Conservation (phyloP, 2,888 invertebrate species). For the Baronia brevicornis region DNA sequence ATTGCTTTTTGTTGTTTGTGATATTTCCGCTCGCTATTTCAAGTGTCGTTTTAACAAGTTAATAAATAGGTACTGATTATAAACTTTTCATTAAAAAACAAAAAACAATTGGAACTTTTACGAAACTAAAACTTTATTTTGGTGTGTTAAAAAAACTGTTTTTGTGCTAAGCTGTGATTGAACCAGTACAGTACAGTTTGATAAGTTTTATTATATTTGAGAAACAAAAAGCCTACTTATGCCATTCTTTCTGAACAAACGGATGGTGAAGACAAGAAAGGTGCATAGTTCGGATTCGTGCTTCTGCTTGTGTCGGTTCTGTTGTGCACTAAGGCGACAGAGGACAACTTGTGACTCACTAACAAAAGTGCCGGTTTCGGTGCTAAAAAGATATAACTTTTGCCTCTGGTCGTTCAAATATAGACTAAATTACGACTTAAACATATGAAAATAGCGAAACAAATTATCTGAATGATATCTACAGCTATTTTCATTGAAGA, state of each 20-base stretch:
- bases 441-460: no score
- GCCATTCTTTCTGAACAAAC: slow-evolving; percentile 54
- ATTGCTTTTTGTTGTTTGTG: no score
- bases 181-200: no score
- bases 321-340: slow-evolving; percentile 49
- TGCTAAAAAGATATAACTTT: slow-evolving; percentile 62
- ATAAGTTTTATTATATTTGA: slow-evolving; percentile 3
- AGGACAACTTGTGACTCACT: slow-evolving; percentile 53
- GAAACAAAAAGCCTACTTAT: slow-evolving; percentile 60
- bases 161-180: no score
- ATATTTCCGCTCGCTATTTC: slow-evolving; percentile 8
- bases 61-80: no score
- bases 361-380: slow-evolving; percentile 53
- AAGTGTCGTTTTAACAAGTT: slow-evolving; percentile 10
- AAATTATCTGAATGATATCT: no score
- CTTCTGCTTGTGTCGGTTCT: slow-evolving; percentile 52
- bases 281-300: slow-evolving; percentile 52
- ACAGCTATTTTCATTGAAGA: slow-evolving; percentile 17
- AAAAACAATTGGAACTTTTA: no score
- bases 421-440: slow-evolving; percentile 26
- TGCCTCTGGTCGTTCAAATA: slow-evolving; percentile 67
- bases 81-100: no score
- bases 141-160: no score
- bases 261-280: slow-evolving; percentile 49
- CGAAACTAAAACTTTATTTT: no score